A percentile compares a stretch with the other conserved stretches of the same genome.
Conservation (phyloP, 2,113 vertebrate genomes). For the Canis aureus region DNA sequence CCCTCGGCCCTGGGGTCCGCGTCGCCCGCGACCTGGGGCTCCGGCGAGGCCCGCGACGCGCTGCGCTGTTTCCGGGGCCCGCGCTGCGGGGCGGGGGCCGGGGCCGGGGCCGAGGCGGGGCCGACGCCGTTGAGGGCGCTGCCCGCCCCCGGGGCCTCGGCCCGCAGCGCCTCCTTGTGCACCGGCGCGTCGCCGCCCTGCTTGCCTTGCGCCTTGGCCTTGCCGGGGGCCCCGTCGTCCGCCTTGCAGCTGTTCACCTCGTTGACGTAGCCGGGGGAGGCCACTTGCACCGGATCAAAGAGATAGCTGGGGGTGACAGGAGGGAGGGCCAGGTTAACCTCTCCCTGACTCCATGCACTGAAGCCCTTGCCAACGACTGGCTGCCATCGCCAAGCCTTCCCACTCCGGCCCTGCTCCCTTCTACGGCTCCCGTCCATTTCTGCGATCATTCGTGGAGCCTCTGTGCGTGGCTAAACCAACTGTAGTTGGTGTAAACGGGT, state of each 20-base stretch:
- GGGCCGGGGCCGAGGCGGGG: neutral
- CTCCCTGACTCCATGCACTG: neutral
- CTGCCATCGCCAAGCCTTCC: neutral
- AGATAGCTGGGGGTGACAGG: slow-evolving; percentile 84
- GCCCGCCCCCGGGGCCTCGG: slow-evolving; percentile 9
- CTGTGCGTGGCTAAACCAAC: neutral
- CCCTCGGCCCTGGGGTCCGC: neutral
- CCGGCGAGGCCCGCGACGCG: neutral
- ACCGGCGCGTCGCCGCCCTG: slow-evolving; percentile 63
- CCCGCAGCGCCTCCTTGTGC: slow-evolving; percentile 63
- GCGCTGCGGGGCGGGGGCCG: neutral
- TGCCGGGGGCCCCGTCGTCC: slow-evolving; percentile 75
- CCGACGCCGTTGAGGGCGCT: slow-evolving; percentile 76
- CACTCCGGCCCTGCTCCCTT: neutral
- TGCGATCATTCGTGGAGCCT: neutral
- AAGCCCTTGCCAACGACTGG: neutral
- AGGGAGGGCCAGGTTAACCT: neutral
- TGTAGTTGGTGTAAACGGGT: neutral
- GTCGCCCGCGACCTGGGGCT: neutral
- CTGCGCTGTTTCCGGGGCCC: neutral
- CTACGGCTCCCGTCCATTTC: neutral
- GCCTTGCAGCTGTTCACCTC: slow-evolving; percentile 85
- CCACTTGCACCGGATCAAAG: slow-evolving; percentile 85
- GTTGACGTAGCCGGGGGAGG: slow-evolving; percentile 80
- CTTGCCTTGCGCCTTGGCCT: slow-evolving; percentile 75